These are phyloP conservation scores for Nicator chloris DNA, from an alignment of 2,113 vertebrate species.

Conservation along the genomic window DNA sequence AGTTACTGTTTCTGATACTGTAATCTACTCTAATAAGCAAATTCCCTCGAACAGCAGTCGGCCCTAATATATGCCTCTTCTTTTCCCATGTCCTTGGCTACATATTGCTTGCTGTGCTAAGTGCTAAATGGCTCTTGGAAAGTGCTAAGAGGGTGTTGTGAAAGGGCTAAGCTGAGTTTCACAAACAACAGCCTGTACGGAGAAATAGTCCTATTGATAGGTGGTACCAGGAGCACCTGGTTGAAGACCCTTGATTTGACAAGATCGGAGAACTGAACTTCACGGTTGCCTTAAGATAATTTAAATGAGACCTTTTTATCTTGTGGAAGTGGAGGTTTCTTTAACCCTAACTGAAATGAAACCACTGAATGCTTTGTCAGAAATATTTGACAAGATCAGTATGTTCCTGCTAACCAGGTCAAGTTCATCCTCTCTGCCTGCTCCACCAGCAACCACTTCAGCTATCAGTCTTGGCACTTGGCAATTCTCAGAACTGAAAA, in stretches of 20 bases:
- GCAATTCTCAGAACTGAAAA: slow-evolving; percentile 1
- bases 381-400: background rate
- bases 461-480: background rate
- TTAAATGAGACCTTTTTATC: background rate
- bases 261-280: background rate
- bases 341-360: background rate
- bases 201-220: background rate
- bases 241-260: background rate
- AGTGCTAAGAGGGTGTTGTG: slow-evolving; percentile 26
- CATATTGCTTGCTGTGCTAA: background rate
- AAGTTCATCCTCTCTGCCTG: background rate
- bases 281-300: background rate
- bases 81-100: background rate
- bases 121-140: slow-evolving; percentile 39
- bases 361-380: background rate
- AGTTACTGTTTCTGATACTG: background rate
- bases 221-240: background rate
- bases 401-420: slow-evolving; percentile 15
- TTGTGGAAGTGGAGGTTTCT: background rate
- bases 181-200: background rate
- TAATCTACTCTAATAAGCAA: background rate
- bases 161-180: background rate
- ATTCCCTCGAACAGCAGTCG: background rate
- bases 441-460: background rate
- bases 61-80: background rate